These are phyloP conservation scores for Papilio demoleus DNA, from an alignment of 2,888 invertebrate species.

Conservation along the genomic window DNA sequence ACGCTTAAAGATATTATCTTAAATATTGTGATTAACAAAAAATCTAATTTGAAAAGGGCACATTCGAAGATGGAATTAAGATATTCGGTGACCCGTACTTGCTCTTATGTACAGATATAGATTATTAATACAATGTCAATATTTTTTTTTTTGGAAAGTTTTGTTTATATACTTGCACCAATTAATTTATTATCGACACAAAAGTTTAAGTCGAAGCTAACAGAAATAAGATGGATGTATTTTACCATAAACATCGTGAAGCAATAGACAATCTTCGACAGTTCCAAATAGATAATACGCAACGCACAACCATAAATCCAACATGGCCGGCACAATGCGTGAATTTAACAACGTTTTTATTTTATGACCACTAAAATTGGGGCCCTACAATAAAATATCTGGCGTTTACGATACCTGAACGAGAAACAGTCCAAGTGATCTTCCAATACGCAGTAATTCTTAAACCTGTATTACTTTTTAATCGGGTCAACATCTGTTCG, in stretches of 20 bases:
- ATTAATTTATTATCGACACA: not conserved
- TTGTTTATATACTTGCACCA: too few species aligned
- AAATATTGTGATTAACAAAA: too few species aligned
- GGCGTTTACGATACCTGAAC: constrained; percentile 70
- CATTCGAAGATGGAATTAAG: too few species aligned
- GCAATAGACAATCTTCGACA: constrained; percentile 37
- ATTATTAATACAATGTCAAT: too few species aligned
- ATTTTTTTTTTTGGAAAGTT: too few species aligned
- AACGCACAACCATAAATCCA: constrained; percentile 63
- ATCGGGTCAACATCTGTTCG: constrained; percentile 43
- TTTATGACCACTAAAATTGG: constrained; percentile 79
- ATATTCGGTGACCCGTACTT: too few species aligned
- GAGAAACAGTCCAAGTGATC: constrained; percentile 68
- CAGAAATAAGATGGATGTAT: not conserved
- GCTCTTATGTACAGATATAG: too few species aligned
- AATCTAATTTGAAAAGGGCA: too few species aligned
- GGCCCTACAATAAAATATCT: constrained; percentile 73
- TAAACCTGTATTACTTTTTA: constrained; percentile 49
- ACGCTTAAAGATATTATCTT: too few species aligned
- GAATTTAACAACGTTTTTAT: constrained; percentile 76
- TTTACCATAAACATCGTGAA: constrained; percentile 19
- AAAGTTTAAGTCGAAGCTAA: not conserved
- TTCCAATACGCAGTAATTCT: constrained; percentile 52
- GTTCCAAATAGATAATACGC: constrained; percentile 42
- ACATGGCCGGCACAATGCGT: constrained; percentile 68